These are phyloP conservation scores for Mus spicilegus DNA, from an alignment of 2,113 vertebrate genomes.

Conservation along the genomic window DNA sequence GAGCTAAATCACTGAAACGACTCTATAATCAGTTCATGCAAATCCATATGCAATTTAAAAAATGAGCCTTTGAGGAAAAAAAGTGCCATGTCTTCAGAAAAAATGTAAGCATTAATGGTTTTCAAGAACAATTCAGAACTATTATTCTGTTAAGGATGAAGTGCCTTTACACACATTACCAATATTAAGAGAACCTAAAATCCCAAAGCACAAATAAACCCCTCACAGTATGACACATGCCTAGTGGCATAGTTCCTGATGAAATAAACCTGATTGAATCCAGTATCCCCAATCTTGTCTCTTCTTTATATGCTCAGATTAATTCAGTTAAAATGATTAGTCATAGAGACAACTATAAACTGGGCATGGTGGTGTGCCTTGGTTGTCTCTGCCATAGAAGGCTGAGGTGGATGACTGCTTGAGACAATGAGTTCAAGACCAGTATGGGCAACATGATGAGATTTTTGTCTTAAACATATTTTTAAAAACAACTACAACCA, in stretches of 20 bases:
- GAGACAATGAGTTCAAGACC: neutral
- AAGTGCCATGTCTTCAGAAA: neutral
- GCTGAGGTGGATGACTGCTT: neutral
- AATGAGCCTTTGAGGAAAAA: neutral
- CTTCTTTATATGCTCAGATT: neutral
- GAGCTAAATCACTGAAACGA: neutral
- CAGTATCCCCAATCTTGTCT: neutral
- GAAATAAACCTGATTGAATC: slow-evolving; percentile 6
- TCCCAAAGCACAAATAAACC: neutral
- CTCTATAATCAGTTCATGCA: neutral
- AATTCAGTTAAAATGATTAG: neutral
- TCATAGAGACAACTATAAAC: neutral
- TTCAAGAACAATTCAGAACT: slow-evolving; percentile 40
- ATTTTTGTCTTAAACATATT: neutral
- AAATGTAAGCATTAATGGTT: neutral
- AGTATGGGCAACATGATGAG: neutral
- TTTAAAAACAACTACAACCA: neutral
- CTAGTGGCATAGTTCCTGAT: neutral
- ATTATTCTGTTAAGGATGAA: slow-evolving; percentile 27
- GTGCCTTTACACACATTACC: neutral
- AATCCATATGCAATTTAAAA: neutral
- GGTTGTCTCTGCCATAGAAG: too few species aligned
- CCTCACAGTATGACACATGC: neutral
- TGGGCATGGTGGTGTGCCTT: too few species aligned
- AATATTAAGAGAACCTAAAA: slow-evolving; percentile 17